These are phyloP conservation scores for Darwinula stevensoni DNA, from an alignment of 2,888 invertebrate genomes.

Conservation along the genomic window DNA sequence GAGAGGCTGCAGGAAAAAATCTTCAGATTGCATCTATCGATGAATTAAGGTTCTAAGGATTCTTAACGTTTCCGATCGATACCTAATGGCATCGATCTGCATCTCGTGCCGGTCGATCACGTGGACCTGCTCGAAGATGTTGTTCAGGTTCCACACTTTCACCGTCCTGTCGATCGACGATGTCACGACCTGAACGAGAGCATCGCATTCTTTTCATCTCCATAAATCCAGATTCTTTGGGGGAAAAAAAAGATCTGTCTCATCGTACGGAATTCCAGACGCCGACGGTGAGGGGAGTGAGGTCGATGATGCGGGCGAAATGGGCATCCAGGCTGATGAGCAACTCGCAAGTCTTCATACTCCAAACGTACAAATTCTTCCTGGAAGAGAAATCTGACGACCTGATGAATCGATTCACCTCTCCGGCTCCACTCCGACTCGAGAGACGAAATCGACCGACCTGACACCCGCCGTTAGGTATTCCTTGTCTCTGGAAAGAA, in stretches of 20 bases:
- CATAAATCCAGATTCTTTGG: too few relatives aligned
- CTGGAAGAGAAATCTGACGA: slow-evolving; percentile 17
- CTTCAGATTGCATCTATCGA: too few relatives aligned
- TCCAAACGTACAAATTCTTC: slow-evolving; percentile 85
- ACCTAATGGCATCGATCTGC: slow-evolving; percentile 74
- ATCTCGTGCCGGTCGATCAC: slow-evolving; percentile 82
- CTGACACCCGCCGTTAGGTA: slow-evolving; percentile 85
- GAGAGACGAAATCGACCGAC: slow-evolving; percentile 17
- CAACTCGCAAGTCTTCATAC: slow-evolving; percentile 40
- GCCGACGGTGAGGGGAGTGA: slow-evolving; percentile 56
- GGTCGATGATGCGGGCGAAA: slow-evolving; percentile 76
- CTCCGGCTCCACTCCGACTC: neutral
- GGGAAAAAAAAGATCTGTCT: neutral
- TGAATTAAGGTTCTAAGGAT: too few relatives aligned
- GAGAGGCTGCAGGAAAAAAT: slow-evolving; percentile 13
- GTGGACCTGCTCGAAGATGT: slow-evolving; percentile 89
- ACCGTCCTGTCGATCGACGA: slow-evolving; percentile 92
- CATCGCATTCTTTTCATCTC: too few relatives aligned
- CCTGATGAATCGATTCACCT: neutral
- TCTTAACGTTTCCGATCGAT: too few relatives aligned
- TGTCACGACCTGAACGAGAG: slow-evolving; percentile 55
- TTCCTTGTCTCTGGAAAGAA: slow-evolving; percentile 61
- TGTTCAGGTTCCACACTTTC: slow-evolving; percentile 97
- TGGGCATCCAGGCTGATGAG: slow-evolving; percentile 84
- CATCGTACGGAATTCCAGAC: slow-evolving; percentile 39